phyloP scores from a whole-genome alignment of 2,113 vertebrate species.

The Coturnix japonica region DNA sequence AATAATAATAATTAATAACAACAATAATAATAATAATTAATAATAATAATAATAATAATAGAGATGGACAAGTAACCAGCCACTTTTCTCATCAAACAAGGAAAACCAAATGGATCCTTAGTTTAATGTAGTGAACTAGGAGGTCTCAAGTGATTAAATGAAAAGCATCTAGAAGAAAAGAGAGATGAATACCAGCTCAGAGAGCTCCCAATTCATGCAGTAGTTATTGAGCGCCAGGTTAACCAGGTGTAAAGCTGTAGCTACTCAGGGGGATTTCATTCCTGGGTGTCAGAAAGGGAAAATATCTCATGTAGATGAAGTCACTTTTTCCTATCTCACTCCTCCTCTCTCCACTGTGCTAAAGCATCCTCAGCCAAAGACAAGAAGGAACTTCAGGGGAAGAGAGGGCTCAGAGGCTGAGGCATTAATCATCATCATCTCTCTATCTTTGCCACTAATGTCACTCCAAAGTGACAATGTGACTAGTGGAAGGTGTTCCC shows the following conservation, averaged over 20 bases:
- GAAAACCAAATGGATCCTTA: neutral
- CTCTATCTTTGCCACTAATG: neutral
- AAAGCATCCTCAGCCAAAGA: neutral
- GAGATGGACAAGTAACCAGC: neutral
- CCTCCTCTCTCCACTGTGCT: neutral
- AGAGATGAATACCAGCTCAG: neutral
- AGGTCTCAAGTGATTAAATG: neutral
- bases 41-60: no score
- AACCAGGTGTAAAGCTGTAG: rapidly evolving
- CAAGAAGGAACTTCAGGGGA: neutral
- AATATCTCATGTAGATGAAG: neutral
- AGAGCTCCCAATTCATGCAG: rapidly evolving
- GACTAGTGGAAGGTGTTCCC: neutral
- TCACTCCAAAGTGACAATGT: neutral
- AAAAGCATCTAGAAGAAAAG: neutral
- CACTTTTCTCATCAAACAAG: neutral
- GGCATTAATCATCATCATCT: slow-evolving; percentile 9
- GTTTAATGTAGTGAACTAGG: neutral
- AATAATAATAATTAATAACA: no score
- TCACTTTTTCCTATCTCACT: neutral
- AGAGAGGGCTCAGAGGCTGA: neutral
- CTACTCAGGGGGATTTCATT: neutral
- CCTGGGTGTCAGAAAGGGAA: neutral
- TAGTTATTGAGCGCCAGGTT: rapidly evolving
- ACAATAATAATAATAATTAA: no score